Evolutionary conservation across 2,888 invertebrate genomes (phyloP), one percentile per base, ranked within the genome.

Genomic region (Kryphioiulus occultus): DNA sequence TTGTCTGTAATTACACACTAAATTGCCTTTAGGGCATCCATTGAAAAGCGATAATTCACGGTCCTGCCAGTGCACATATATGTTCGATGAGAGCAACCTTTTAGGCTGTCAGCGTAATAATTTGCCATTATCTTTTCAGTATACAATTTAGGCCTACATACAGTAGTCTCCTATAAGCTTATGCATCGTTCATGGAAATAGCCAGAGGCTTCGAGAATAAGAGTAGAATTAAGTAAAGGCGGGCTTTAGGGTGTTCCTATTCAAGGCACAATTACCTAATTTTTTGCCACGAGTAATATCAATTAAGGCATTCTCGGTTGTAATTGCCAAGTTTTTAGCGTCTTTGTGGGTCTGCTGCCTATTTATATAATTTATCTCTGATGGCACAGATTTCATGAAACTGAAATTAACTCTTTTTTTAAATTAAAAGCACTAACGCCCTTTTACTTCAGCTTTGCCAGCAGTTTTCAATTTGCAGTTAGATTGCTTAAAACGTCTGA

Each of bases 201-300:
- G 4, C 15, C 17, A 32, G 30, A 78, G 30, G 17, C 30, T 17
- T 15, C 1, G 15, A 32, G 30, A 78, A 78, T 30, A 15, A 78
- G 30, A 30, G 30, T 35, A 35, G 3, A 7, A 17, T 30, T 3
- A 32, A 78, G 30, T 44, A 44, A 78, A 26, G 15, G 78, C 4
- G 10, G 19, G 53, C 78, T 30, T 1, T 30, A 30, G 78, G 78
- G 78, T 26, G 17, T 78, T 30, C 17, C 5, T 32, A 78, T 78
- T 78, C 78, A 30, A 78, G 30, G 78, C 78, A 78, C 78, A 78
- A 78, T 78, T 78, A 78, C 78, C 78, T 78, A 78, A 32, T 78
- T 78, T 78, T 30, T 30, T 78, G 30, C 78, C 30, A 78, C 10
- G 17, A 32, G 30, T 30, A 30, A 30, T 30, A 78, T 78, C 30